Evolutionary conservation across 1,140 invertebrate genomes (phyloP), one percentile per base, ranked within the genome.

Genomic region (Drosophila burlai): DNA sequence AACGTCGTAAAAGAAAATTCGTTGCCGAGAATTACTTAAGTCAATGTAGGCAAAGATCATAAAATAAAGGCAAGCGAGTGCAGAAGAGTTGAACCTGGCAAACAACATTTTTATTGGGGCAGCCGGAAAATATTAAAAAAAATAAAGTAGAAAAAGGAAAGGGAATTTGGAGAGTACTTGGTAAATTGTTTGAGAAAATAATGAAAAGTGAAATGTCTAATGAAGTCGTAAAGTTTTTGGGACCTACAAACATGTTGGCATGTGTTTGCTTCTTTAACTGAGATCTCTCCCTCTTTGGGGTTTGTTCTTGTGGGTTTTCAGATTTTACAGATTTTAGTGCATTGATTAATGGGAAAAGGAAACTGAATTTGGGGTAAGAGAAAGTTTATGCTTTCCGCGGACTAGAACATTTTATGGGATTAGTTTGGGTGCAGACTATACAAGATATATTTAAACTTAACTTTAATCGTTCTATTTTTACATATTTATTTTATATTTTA

Each of bases 161-260:
- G 78, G 83, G 54, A 76, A 71, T 80, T 73, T 60, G 36, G 67
- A 73, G 49, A 62, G 76, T 73, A 83, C 77, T 80, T 84, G 75
- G 59, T 82, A 82, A 84, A 85, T 77, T 59, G 42, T 66, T 82
- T 60, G 74, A 26, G 75, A 76, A 81, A 81, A 81, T 58, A 64
- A 83, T 77, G 61, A 87, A 85, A 87, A 86, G 83, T 87, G 83
- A 86, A 86, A 89, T 83, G 76, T 76, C 72, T 89, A 89, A 86
- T 89, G 81, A 87, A 87, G 84, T 74, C 84, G 82, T 89, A 87
- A 86, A 86, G 49, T 50, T 49, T 61, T 47, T 75, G 50, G 62
- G 75, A 45, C 63, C 69, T 63, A 47, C 64, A 63, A 55, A 66
- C 82, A 82, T 82, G 83, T 67, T 86, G 82, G 78, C 63, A 85